Evolutionary conservation across 1,140 invertebrate species (phyloP), one percentile per base, ranked within the genome.

Genomic region (Ladona fulva): DNA sequence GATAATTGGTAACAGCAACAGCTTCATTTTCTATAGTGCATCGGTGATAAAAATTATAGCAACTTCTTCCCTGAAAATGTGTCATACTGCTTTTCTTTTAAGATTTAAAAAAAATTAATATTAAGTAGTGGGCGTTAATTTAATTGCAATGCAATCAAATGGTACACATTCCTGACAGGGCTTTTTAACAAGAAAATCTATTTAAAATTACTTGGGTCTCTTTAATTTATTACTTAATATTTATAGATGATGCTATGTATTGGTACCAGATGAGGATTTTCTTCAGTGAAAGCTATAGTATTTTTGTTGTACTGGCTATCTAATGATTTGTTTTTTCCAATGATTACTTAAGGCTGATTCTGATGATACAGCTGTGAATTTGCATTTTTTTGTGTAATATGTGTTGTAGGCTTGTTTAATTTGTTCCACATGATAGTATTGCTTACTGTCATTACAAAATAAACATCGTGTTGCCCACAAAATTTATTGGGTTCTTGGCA

Each of bases 21-120:
- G 52, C 52, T 66, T 66, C 52, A 66, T 66, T 16, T 66, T 66
- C 52, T 19, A 66, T 66, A 66, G 52, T 66, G 52, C 52, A 66
- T 66, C 52, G 52, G 52, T 66, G 52, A 66, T 66, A 66, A 66
- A 66, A 66, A 22, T 66, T 19, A 66, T 66, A 66, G 52, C 52
- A 16, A 66, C 52, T 66, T 66, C 52, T 66, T 66, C 52, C 52
- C 52, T 66, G 52, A 66, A 66, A 66, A 19, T 66, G 52, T 66
- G 52, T 66, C 52, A 66, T 66, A 66, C 52, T 66, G 52, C 52
- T 22, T 66, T 66, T 66, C 52, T 66, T 66, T 66, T 66, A 22
- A 66, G 52, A 66, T 19, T 52, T 66, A 22, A 66, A 66, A 66
- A 66, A 66, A 6, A 66, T 66, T 12, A 66, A 66, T 37, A 66